Conservation (phyloP, 2,888 invertebrate species). For the Nymphalis c-album region DNA sequence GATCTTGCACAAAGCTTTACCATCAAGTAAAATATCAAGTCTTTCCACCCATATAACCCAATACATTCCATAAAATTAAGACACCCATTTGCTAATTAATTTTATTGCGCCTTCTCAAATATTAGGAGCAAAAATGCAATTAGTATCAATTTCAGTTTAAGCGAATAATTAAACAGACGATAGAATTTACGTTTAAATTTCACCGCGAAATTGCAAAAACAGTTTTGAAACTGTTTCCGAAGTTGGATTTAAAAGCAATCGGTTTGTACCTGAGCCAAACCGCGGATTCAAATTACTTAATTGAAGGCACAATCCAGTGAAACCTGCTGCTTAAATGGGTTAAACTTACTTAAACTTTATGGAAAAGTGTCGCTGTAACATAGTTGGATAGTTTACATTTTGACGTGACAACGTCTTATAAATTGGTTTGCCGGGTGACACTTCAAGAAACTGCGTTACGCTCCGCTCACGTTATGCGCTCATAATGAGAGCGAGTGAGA, state of each 20-base stretch:
- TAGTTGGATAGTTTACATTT: too few species aligned
- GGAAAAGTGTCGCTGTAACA: too few species aligned
- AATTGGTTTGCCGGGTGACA: too few species aligned
- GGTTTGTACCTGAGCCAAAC: constrained; percentile 6
- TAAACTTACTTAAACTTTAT: too few species aligned
- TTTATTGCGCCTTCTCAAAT: background rate
- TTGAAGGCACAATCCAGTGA: background rate
- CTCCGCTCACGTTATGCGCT: too few species aligned
- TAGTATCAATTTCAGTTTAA: background rate
- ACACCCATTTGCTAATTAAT: background rate
- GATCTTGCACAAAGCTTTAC: too few species aligned
- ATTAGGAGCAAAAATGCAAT: background rate
- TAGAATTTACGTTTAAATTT: background rate
- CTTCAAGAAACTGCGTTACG: too few species aligned
- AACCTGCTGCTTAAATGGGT: background rate
- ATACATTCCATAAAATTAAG: too few species aligned
- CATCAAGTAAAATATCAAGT: too few species aligned
- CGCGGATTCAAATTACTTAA: constrained; percentile 5
- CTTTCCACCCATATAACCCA: too few species aligned
- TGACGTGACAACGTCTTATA: too few species aligned
- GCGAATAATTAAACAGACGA: background rate
- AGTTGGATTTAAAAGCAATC: constrained; percentile 4
- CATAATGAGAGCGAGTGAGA: too few species aligned
- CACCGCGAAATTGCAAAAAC: background rate
- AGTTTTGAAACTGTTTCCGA: background rate